Evolutionary conservation across 2,888 invertebrate genomes (phyloP).

Genomic region (Diabrotica balteata): DNA sequence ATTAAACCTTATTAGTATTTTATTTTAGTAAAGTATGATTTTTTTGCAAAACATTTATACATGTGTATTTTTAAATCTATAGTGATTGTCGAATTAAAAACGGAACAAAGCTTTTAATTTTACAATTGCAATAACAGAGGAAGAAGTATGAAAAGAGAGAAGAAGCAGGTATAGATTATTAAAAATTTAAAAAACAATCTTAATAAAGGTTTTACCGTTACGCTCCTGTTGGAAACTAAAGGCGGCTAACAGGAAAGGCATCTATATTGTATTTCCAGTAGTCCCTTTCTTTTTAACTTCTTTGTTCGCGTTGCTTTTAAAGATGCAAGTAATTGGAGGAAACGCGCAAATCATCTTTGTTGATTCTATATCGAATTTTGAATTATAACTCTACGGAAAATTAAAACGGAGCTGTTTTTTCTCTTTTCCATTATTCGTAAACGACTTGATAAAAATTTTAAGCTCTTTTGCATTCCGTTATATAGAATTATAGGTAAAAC

Average conservation of each 20-base stretch:
- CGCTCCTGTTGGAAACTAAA: slow-evolving; percentile 1
- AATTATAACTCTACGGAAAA: slow-evolving; percentile 11
- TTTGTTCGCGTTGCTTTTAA: slow-evolving; percentile 14
- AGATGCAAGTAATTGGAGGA: slow-evolving; percentile 17
- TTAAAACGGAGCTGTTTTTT: slow-evolving; percentile 4
- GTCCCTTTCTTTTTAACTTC: slow-evolving; percentile 4
- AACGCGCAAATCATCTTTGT: slow-evolving; percentile 7
- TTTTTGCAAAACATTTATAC: too few species aligned
- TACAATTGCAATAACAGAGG: too few species aligned
- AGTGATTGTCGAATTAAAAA: too few species aligned
- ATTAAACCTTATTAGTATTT: not conserved
- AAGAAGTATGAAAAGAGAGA: too few species aligned
- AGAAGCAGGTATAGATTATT: too few species aligned
- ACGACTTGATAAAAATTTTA: too few species aligned
- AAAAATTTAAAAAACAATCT: too few species aligned
- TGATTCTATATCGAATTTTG: slow-evolving; percentile 6
- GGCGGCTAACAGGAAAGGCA: slow-evolving; percentile 5
- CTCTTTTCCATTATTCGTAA: not conserved
- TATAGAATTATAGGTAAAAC: too few species aligned
- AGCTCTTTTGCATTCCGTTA: too few species aligned
- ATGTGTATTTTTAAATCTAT: too few species aligned
- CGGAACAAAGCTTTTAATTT: too few species aligned
- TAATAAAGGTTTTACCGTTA: not conserved
- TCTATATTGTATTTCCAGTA: slow-evolving; percentile 15
- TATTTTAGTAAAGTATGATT: not conserved